Evolutionary conservation across 2,113 vertebrate species (phyloP).

Genomic region (Carollia perspicillata): DNA sequence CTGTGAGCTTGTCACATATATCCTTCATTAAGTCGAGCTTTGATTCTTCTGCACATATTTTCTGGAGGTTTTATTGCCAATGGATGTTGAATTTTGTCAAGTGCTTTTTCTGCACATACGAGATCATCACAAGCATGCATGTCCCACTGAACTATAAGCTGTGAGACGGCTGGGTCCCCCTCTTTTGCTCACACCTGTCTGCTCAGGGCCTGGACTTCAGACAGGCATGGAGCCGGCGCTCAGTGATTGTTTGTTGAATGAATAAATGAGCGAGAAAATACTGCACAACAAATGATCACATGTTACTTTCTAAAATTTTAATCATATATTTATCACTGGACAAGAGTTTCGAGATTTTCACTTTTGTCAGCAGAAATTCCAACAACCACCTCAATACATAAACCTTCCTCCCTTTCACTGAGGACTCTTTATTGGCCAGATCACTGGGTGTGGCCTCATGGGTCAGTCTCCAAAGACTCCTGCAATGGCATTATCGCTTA

Average conservation of each 20-base stretch:
- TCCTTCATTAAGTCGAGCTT: background rate
- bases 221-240: background rate
- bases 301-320: background rate
- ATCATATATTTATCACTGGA: background rate
- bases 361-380: background rate
- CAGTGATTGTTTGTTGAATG: background rate
- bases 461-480: background rate
- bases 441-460: background rate
- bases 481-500: background rate
- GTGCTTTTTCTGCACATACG: background rate
- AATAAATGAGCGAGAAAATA: background rate
- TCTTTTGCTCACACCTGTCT: background rate
- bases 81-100: background rate
- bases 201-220: background rate
- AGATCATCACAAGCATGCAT: rapidly evolving
- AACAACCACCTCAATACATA: background rate
- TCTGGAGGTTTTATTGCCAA: background rate
- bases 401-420: background rate
- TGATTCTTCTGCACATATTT: background rate
- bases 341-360: background rate
- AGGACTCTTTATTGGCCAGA: background rate
- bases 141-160: rapidly evolving
- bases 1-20: background rate
- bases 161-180: background rate
- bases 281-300: background rate